phyloP scores from a whole-genome alignment of 2,113 vertebrate genomes.

The Eclectus roratus region DNA sequence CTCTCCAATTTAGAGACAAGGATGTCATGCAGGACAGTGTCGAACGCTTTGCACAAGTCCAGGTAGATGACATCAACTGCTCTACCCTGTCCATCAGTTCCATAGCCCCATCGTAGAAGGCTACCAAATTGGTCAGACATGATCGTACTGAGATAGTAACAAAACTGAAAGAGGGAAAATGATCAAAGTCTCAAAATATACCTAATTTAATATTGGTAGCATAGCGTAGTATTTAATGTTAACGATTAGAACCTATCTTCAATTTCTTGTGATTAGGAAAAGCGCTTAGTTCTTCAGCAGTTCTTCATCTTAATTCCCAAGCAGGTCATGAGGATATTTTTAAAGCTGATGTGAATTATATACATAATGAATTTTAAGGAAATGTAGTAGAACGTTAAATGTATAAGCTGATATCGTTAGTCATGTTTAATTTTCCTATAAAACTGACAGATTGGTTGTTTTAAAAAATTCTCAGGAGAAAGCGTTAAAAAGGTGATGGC shows the following conservation, averaged over 20 bases:
- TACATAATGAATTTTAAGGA: slow-evolving; percentile 13
- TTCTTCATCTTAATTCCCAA: slow-evolving; percentile 1
- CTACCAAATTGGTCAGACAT: no score
- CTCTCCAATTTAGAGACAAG: no score
- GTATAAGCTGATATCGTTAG: not conserved
- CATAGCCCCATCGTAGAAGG: no score
- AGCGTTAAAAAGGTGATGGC: not conserved
- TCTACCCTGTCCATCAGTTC: no score
- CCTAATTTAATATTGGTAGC: not conserved
- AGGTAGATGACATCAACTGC: no score
- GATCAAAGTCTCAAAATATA: not conserved
- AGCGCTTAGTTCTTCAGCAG: not conserved
- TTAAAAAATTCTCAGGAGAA: not conserved
- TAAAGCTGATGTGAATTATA: slow-evolving; percentile 11
- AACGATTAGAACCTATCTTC: not conserved
- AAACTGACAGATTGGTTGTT: slow-evolving; percentile 21
- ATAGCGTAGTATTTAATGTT: not conserved
- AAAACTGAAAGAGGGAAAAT: not conserved
- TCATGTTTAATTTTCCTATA: slow-evolving; percentile 31
- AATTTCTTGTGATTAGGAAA: not conserved
- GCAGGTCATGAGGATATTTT: slow-evolving; percentile 14
- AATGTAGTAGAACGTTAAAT: not conserved
- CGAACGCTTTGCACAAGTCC: no score
- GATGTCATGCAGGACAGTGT: no score
- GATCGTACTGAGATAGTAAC: not conserved